Evolutionary conservation across 1,140 invertebrate genomes (phyloP).

Genomic region (Muscidifurax raptorellus): DNA sequence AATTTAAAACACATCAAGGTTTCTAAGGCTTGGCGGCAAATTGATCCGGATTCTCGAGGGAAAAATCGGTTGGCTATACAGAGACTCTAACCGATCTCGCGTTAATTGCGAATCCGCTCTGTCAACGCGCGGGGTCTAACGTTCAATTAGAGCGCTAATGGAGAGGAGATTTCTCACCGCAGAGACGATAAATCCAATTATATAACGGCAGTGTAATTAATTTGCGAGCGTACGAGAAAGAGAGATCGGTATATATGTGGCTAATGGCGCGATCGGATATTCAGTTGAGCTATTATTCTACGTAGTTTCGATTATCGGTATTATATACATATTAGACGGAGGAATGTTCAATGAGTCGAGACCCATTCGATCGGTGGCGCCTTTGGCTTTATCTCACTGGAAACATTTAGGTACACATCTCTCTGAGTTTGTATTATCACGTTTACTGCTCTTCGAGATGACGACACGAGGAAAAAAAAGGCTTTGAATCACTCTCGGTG

Average conservation of each 20-base stretch:
- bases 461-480: too few relatives aligned
- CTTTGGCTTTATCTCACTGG: too few relatives aligned
- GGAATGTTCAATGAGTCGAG: too few relatives aligned
- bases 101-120: slow-evolving; percentile 56
- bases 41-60: slow-evolving; percentile 12
- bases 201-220: slow-evolving; percentile 52
- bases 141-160: slow-evolving; percentile 62
- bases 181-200: slow-evolving; percentile 56
- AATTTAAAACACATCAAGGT: not conserved
- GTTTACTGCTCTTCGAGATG: too few relatives aligned
- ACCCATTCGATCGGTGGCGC: too few relatives aligned
- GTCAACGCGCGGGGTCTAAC: slow-evolving; percentile 56
- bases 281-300: too few relatives aligned
- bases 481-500: too few relatives aligned
- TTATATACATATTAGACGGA: too few relatives aligned
- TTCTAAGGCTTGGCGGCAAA: not conserved
- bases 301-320: too few relatives aligned
- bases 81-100: not conserved
- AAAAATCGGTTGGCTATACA: slow-evolving; percentile 10
- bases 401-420: too few relatives aligned
- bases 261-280: not conserved
- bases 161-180: slow-evolving; percentile 53
- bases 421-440: too few relatives aligned
- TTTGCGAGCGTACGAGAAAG: not conserved
- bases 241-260: not conserved